A percentile compares a stretch with the other conserved stretches of the same genome.
Evolutionary conservation across 1,140 invertebrate genomes (phyloP).

Genomic region (Maniola jurtina): DNA sequence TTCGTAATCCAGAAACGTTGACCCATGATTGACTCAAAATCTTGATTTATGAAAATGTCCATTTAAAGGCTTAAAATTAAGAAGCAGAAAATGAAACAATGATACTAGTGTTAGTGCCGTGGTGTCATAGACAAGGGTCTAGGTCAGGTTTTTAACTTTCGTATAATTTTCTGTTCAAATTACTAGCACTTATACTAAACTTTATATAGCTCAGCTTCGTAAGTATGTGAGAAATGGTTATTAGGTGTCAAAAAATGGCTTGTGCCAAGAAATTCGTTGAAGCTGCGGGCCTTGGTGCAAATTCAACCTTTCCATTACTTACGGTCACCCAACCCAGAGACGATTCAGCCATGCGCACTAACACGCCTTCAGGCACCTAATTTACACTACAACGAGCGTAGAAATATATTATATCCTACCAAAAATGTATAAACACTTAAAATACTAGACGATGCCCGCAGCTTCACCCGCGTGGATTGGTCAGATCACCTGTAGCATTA

Average conservation of each 20-base stretch:
- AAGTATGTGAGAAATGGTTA: slow-evolving; percentile 46
- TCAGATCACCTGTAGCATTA: too few relatives aligned
- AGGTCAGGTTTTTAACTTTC: too few relatives aligned
- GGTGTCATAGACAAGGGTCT: too few relatives aligned
- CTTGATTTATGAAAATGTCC: too few relatives aligned
- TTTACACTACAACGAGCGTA: slow-evolving; percentile 23
- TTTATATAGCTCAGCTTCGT: slow-evolving; percentile 30
- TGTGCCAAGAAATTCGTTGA: slow-evolving; percentile 26
- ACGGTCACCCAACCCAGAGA: slow-evolving; percentile 37
- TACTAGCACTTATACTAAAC: background rate
- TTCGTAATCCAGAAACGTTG: too few relatives aligned
- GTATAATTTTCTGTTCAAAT: too few relatives aligned
- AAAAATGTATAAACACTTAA: background rate
- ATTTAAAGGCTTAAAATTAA: too few relatives aligned
- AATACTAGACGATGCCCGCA: background rate
- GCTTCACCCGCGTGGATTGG: too few relatives aligned
- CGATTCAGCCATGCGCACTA: slow-evolving; percentile 36
- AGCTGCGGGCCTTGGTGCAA: slow-evolving; percentile 14
- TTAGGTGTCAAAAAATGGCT: slow-evolving; percentile 25
- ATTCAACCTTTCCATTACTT: slow-evolving; percentile 47
- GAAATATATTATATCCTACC: slow-evolving; percentile 2
- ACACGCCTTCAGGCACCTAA: slow-evolving; percentile 24
- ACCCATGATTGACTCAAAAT: too few relatives aligned
- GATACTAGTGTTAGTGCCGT: too few relatives aligned
- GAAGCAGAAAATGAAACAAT: too few relatives aligned